Conservation (phyloP, 1,140 invertebrate genomes). For the Manduca sexta region DNA sequence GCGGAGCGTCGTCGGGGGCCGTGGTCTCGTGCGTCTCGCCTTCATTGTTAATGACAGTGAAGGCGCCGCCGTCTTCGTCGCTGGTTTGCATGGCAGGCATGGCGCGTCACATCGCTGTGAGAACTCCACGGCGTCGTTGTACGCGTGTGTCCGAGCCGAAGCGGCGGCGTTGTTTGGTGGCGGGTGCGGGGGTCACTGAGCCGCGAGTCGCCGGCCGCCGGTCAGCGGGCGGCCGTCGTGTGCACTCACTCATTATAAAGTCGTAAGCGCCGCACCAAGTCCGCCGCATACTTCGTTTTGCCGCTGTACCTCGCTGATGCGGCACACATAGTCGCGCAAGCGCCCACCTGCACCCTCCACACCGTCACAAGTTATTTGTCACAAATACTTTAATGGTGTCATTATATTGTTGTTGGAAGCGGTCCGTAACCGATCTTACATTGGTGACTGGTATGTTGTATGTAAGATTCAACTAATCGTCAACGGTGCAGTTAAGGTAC, state of each 20-base stretch:
- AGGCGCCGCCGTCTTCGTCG: conserved; percentile 58
- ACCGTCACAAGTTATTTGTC: too few species aligned
- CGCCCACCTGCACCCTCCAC: conserved; percentile 22
- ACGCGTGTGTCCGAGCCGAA: conserved; percentile 18
- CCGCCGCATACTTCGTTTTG: too few species aligned
- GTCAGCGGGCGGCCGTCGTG: conserved; percentile 20
- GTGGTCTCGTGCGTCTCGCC: conserved; percentile 4
- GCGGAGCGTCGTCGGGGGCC: conserved; percentile 1
- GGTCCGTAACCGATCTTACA: too few species aligned
- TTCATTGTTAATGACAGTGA: conserved; percentile 70
- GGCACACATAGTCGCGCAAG: conserved; percentile 34
- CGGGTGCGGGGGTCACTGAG: conserved; percentile 12
- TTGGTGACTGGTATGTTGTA: too few species aligned
- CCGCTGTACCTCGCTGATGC: conserved; percentile 8
- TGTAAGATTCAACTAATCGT: too few species aligned
- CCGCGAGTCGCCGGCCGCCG: conserved; percentile 16
- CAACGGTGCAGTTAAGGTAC: too few species aligned
- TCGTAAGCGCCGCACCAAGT: not conserved
- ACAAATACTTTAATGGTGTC: too few species aligned
- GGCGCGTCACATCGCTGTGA: conserved; percentile 18
- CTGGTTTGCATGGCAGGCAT: conserved; percentile 52
- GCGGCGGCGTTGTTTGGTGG: conserved; percentile 18
- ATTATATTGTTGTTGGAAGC: too few species aligned
- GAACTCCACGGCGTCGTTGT: conserved; percentile 10
- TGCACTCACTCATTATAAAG: conserved; percentile 12